Percentiles rank a stretch among this genome's conserved stretches.
These are phyloP conservation scores for Salticus scenicus DNA, from an alignment of 2,888 invertebrate species.

Conservation along the genomic window DNA sequence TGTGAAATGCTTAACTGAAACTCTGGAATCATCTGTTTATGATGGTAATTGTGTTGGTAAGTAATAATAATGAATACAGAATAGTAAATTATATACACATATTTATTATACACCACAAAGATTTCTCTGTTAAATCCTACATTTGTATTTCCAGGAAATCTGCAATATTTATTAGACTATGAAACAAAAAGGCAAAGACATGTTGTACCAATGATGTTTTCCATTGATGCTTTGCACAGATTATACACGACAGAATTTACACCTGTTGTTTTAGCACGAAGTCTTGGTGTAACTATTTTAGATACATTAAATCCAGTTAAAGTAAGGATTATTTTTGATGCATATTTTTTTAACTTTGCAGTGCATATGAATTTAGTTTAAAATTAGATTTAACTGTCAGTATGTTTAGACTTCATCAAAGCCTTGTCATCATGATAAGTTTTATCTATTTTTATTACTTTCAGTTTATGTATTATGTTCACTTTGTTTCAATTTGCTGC, in stretches of 20 bases:
- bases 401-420: too few relatives aligned
- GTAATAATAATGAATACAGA: background rate
- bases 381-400: too few relatives aligned
- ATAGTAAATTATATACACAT: background rate
- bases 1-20: slow-evolving; percentile 83
- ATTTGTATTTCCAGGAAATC: slow-evolving; percentile 79
- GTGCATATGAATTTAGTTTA: too few relatives aligned
- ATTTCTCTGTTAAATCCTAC: background rate
- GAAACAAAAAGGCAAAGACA: slow-evolving; percentile 88
- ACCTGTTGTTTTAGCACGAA: slow-evolving; percentile 86
- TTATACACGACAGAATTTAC: slow-evolving; percentile 82
- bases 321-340: slow-evolving; percentile 77
- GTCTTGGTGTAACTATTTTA: slow-evolving; percentile 87
- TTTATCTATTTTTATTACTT: too few relatives aligned
- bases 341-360: too few relatives aligned
- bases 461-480: too few relatives aligned
- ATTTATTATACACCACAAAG: background rate
- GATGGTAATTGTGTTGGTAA: slow-evolving; percentile 82
- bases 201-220: slow-evolving; percentile 91
- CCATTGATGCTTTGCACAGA: slow-evolving; percentile 89
- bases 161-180: slow-evolving; percentile 85
- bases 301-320: slow-evolving; percentile 86
- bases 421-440: background rate
- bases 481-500: too few relatives aligned
- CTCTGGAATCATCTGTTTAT: slow-evolving; percentile 83